A percentile compares a stretch with the other conserved stretches of the same genome.
Evolutionary conservation across 2,113 vertebrate genomes (phyloP).

Genomic region (Noturus placidus): DNA sequence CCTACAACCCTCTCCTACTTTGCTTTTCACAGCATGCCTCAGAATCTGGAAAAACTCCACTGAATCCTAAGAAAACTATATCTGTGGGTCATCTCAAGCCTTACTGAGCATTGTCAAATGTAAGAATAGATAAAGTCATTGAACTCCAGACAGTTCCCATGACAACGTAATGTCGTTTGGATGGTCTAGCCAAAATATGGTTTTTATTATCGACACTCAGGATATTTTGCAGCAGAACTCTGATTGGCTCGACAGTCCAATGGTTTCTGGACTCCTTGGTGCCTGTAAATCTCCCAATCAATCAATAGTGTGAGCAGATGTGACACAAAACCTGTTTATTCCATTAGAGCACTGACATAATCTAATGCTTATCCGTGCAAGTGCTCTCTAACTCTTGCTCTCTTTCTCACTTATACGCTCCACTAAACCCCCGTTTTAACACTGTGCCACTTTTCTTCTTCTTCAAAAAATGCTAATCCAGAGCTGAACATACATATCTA

Average conservation of each 20-base stretch:
- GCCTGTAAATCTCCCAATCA: constrained; percentile 62
- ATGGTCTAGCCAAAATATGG: constrained; percentile 26
- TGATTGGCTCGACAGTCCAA: constrained; percentile 21
- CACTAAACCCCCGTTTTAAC: constrained; percentile 35
- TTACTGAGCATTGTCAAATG: background rate
- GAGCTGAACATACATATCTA: constrained; percentile 26
- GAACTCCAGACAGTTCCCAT: constrained; percentile 30
- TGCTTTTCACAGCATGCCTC: constrained; percentile 21
- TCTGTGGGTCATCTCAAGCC: background rate
- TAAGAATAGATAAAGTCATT: constrained; percentile 34
- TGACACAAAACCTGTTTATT: constrained; percentile 65
- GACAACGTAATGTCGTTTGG: constrained; percentile 15
- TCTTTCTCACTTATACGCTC: constrained; percentile 17
- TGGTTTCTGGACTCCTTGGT: constrained; percentile 32
- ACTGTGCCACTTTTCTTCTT: constrained; percentile 11
- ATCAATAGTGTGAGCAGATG: constrained; percentile 61
- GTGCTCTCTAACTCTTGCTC: constrained; percentile 32
- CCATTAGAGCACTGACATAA: constrained; percentile 63
- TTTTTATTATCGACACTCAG: background rate
- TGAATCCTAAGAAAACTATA: background rate
- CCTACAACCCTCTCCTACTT: background rate
- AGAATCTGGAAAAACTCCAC: background rate
- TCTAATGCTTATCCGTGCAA: constrained; percentile 54
- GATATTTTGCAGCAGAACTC: background rate
- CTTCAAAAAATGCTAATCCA: constrained; percentile 18